phyloP scores from a whole-genome alignment of 2,797 vertebrate genomes.

The Bucorvus abyssinicus region DNA sequence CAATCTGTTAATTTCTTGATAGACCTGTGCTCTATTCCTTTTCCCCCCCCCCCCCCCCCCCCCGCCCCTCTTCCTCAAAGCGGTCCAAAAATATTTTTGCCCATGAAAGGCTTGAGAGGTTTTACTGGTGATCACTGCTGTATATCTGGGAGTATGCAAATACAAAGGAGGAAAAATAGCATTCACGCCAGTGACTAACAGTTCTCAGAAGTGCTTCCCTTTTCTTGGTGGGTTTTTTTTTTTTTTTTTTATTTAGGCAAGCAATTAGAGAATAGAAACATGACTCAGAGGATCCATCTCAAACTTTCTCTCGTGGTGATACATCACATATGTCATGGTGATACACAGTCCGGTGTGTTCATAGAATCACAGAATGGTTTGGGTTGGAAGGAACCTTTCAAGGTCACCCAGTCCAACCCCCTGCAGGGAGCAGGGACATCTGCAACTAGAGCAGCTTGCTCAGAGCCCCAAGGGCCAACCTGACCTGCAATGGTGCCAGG shows the following conservation, averaged over 20 bases:
- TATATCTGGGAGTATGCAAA: background rate
- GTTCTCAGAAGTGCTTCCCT: background rate
- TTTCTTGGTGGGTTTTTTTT: background rate
- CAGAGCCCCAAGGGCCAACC: background rate
- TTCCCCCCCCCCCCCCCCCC: background rate
- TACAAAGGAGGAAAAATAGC: background rate
- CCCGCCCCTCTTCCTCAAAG: background rate
- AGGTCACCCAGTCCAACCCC: fast-evolving
- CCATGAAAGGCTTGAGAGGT: background rate
- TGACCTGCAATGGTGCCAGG: fast-evolving
- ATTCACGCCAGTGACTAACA: background rate
- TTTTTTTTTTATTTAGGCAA: background rate
- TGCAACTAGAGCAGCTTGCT: fast-evolving
- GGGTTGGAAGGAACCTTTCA: background rate
- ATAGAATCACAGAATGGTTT: background rate
- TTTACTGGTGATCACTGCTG: background rate
- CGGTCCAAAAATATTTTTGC: background rate
- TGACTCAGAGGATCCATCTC: background rate
- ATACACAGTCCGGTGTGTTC: background rate
- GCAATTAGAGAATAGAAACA: background rate
- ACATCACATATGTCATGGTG: background rate
- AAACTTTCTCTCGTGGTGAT: background rate
- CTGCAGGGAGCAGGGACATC: background rate
- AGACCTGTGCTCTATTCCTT: background rate
- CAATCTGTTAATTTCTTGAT: background rate